Conservation (phyloP, 1,140 invertebrate species). For the Bombus vancouverensis region DNA sequence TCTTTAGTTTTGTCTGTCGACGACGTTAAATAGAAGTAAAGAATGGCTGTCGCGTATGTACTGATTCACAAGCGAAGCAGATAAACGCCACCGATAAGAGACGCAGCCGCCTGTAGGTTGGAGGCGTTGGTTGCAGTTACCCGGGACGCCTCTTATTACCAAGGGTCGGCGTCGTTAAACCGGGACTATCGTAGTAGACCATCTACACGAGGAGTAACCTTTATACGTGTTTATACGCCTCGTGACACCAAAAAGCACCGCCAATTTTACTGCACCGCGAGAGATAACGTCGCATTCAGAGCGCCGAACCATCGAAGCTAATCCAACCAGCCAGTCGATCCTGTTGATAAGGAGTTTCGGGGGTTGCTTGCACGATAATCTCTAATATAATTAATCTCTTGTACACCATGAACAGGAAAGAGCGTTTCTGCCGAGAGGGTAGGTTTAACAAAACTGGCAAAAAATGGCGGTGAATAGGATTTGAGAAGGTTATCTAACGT, state of each 20-base stretch:
- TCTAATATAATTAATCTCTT: constrained; percentile 24
- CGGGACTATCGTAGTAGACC: constrained; percentile 57
- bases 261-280: constrained; percentile 42
- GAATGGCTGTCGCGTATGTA: constrained; percentile 27
- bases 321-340: constrained; percentile 14
- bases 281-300: constrained; percentile 30
- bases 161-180: constrained; percentile 59
- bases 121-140: constrained; percentile 38
- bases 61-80: constrained; percentile 2
- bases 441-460: not conserved
- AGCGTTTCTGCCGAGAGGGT: not conserved
- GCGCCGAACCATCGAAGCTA: constrained; percentile 28
- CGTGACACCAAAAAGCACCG: constrained; percentile 39
- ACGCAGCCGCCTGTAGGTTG: not conserved
- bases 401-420: too few relatives aligned
- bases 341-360: constrained; percentile 28
- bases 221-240: constrained; percentile 54
- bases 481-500: not conserved
- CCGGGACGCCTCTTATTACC: constrained; percentile 63
- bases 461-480: not conserved
- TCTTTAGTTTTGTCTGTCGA: not conserved
- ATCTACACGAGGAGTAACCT: constrained; percentile 54
- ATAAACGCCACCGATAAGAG: constrained; percentile 55
- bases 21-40: constrained; percentile 26
- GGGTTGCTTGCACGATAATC: not conserved